These are phyloP conservation scores for Epiblema foenella DNA, from an alignment of 2,888 invertebrate species.

Conservation along the genomic window DNA sequence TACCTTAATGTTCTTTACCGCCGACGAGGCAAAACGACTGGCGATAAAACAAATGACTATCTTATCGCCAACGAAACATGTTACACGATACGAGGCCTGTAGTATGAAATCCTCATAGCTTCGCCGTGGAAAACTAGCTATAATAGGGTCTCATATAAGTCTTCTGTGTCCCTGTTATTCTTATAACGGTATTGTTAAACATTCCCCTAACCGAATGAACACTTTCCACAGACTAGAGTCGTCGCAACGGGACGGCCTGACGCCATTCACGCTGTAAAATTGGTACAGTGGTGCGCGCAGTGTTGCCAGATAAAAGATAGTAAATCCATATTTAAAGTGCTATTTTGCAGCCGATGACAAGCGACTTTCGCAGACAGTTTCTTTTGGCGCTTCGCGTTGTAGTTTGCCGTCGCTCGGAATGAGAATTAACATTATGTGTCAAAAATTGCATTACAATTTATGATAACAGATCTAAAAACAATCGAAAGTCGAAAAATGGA, in stretches of 20 bases:
- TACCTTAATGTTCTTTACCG: background rate
- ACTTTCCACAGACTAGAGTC: slow-evolving; percentile 42
- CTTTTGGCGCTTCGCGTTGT: no score
- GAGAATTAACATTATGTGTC: no score
- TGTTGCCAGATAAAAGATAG: slow-evolving; percentile 6
- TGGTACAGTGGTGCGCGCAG: slow-evolving; percentile 36
- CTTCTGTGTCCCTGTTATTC: background rate
- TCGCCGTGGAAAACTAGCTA: no score
- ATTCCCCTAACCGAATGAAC: slow-evolving; percentile 39
- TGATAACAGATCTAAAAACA: no score
- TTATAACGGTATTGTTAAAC: slow-evolving; percentile 8
- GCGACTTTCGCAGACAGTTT: background rate
- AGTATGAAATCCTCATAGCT: no score
- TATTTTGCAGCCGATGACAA: background rate
- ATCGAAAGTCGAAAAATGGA: no score
- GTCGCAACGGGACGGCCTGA: slow-evolving; percentile 41
- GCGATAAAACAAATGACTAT: no score
- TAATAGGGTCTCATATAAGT: background rate
- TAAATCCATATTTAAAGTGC: background rate
- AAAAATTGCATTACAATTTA: no score
- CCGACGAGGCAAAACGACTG: no score
- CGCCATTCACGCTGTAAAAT: slow-evolving; percentile 34
- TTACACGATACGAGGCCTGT: no score
- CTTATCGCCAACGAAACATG: no score
- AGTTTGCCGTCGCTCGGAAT: no score